Evolutionary conservation across 2,113 vertebrate genomes (phyloP).

Genomic region (Pseudorectes ferrugineus): DNA sequence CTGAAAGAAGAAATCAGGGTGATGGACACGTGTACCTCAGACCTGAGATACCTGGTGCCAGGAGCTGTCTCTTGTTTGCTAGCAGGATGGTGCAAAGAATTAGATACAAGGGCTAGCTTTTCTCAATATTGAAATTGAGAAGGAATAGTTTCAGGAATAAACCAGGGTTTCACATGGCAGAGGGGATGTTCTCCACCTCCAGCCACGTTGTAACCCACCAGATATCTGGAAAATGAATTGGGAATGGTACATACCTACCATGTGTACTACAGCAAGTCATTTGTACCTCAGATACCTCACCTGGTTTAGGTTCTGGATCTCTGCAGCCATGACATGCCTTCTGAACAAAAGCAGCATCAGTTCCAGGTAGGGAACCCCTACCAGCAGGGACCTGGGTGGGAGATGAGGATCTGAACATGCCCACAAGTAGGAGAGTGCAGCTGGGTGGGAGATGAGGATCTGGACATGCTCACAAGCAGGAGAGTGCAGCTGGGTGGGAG

Average conservation of each 20-base stretch:
- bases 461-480: background rate
- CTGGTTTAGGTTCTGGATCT: background rate
- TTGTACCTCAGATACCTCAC: background rate
- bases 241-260: background rate
- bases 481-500: background rate
- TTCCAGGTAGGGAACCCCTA: background rate
- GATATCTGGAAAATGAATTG: background rate
- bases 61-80: background rate
- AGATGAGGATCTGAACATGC: background rate
- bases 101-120: background rate
- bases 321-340: background rate
- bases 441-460: background rate
- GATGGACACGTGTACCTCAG: accelerated
- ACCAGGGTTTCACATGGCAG: background rate
- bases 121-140: background rate
- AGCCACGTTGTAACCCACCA: background rate
- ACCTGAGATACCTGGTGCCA: background rate
- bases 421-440: background rate
- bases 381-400: background rate
- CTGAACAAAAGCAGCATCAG: background rate
- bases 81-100: background rate
- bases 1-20: background rate
- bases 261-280: accelerated
- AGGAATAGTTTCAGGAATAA: background rate
- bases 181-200: background rate